Percentiles rank a stretch among this genome's conserved stretches.
These are phyloP conservation scores for Bhutanitis thaidina DNA, from an alignment of 2,888 invertebrate species.

Conservation along the genomic window DNA sequence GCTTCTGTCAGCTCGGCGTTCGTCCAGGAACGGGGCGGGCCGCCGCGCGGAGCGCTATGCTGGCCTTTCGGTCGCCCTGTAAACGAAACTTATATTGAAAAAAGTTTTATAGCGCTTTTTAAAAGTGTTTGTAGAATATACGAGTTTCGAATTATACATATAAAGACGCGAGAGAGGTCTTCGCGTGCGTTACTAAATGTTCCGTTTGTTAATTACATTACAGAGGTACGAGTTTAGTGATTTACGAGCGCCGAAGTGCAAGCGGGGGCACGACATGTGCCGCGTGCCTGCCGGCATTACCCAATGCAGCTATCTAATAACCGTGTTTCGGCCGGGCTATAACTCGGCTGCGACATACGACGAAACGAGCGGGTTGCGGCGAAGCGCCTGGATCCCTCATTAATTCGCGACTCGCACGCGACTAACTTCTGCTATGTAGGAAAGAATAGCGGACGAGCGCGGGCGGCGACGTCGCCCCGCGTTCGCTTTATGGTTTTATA, in stretches of 20 bases:
- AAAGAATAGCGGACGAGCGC: constrained; percentile 66
- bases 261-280: constrained; percentile 57
- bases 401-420: constrained; percentile 73
- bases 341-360: constrained; percentile 50
- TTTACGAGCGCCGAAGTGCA: constrained; percentile 57
- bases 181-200: constrained; percentile 38
- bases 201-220: constrained; percentile 59
- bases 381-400: constrained; percentile 69
- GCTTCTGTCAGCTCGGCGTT: constrained; percentile 95
- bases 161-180: constrained; percentile 37
- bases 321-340: constrained; percentile 60
- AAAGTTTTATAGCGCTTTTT: no score
- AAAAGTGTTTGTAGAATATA: no score
- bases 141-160: constrained; percentile 27
- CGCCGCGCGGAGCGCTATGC: constrained; percentile 93
- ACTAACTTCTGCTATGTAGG: constrained; percentile 68
- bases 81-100: constrained; percentile 30
- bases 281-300: constrained; percentile 56
- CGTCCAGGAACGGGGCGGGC: constrained; percentile 95
- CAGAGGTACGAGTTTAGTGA: constrained; percentile 49
- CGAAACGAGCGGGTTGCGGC: constrained; percentile 72
- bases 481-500: constrained; percentile 70
- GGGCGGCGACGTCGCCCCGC: constrained; percentile 69
- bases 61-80: constrained; percentile 93
- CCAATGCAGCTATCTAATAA: constrained; percentile 73